Evolutionary conservation across 2,888 invertebrate species (phyloP), one percentile per base, ranked within the genome.

Genomic region (Yponomeuta sedellus): DNA sequence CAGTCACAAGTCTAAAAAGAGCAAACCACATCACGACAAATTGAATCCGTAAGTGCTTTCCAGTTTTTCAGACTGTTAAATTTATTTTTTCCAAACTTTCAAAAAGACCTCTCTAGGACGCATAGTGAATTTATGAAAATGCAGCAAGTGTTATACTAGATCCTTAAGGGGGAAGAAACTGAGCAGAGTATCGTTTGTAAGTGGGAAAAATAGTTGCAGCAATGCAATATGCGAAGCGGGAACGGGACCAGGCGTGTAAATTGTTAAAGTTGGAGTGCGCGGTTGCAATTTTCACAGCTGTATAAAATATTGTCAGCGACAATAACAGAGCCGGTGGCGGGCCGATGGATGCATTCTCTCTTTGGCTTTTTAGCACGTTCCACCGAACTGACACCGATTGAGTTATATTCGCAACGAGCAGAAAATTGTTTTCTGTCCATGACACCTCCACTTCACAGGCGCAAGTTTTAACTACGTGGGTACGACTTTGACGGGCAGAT

Each of bases 271-370:
- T 88, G 77, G 79, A 64, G 78, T 73, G 77, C 72, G 77, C 73
- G 82, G 83, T 84, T 82, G 85, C 86, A 86, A 88, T 87, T 86
- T 86, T 82, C 85, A 71, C 80, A 79, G 82, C 78, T 77, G 79
- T 81, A 82, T 85, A 85, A 86, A 87, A 88, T 86, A 88, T 85
- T 82, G 82, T 83, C 81, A 82, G 76, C 74, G 74, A 75, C 75
- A 77, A 74, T 72, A 79, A 76, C 44, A 52, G 44, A 52, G 44
- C 44, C 74, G 74, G 77, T 76, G 75, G 76, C 71, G 71, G 68
- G 71, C 71, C 75, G 79, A 81, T 79, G 78, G 78, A 84, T 80
- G 77, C 70, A 71, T 64, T 40, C 72, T 76, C 73, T 76, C 75
- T 78, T 79, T 79, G 80, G 79, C 79, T 81, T 82, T 85, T 80